Conservation (phyloP, 1,140 invertebrate genomes). For the Trissolcus basalis region DNA sequence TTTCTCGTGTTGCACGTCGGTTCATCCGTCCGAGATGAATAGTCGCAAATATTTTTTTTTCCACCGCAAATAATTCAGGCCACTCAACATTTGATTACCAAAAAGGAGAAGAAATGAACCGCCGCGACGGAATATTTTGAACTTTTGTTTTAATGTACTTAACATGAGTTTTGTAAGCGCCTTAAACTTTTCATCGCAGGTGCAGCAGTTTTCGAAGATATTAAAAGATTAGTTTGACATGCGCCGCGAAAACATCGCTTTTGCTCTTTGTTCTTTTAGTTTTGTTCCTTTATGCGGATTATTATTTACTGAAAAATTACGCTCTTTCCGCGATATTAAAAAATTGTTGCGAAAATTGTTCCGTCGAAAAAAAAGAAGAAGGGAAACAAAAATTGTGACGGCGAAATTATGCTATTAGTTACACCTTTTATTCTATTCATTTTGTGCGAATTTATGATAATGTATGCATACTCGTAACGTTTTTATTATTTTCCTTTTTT, state of each 20-base stretch:
- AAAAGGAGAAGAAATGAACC: slow-evolving; percentile 31
- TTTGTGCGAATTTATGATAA: no score
- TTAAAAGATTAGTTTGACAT: slow-evolving; percentile 45
- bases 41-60: slow-evolving; percentile 28
- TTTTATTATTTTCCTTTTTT: no score
- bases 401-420: no score
- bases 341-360: no score
- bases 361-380: no score
- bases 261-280: slow-evolving; percentile 18
- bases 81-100: slow-evolving; percentile 35
- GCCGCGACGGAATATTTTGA: slow-evolving; percentile 33
- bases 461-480: no score
- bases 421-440: no score
- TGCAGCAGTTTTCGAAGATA: slow-evolving; percentile 39
- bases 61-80: slow-evolving; percentile 30
- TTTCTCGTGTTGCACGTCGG: slow-evolving; percentile 10
- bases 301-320: slow-evolving; percentile 6
- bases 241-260: slow-evolving; percentile 6
- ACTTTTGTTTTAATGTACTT: slow-evolving; percentile 49
- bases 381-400: no score
- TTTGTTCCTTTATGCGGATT: slow-evolving; percentile 8
- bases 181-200: slow-evolving; percentile 42
- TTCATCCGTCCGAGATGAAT: slow-evolving; percentile 15
- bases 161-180: slow-evolving; percentile 26
- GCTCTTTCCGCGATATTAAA: no score